Evolutionary conservation across 2,113 vertebrate species (phyloP), one percentile per base, ranked within the genome.

Genomic region (Falco punctatus): DNA sequence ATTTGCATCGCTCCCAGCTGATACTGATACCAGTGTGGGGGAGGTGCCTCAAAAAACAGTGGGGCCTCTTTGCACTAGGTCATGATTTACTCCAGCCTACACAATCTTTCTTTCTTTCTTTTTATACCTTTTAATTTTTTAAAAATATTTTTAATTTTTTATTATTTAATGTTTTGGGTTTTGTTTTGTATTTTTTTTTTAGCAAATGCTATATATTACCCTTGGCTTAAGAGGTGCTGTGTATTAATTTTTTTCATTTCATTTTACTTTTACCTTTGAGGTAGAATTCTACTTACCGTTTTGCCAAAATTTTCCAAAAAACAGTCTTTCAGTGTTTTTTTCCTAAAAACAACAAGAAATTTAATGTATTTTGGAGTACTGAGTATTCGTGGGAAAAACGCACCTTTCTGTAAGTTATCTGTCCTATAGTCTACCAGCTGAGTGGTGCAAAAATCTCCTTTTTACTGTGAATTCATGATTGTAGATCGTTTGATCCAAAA

Each of bases 21-120:
- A 9, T 5, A 8, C 32, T 33, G 51, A 4, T 9, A 26, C 35
- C 23, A 28, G 6, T 0, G 42, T 11, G 19, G 23, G 14, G 48
- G 30, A 44, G 16, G 26, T 38, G 18, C 7, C 14, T 44, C 46
- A 48, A 32, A 70, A 88, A 27, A 2, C 40, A 48, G 26, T 10
- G 15, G 4, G 21, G 14, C 27, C 9, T 66, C 33, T 74, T 61
- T 52, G 44, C 6, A n/a, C 10, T 14, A 30, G 55, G 4, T 46
- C 48, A 23, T 74, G 30, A 20, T 86, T 46, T 51, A 14, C 9
- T 7, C 13, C 69, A 10, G 13, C 33, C 33, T 71, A 12, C 1
- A 2, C 3, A 23, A 74, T 19, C 26, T 51, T 73, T 26, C 7
- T 44, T 55, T 15, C 10, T 23, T 28, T 38, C 10, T 27, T 61